Percentiles rank a stretch among this genome's conserved stretches.
phyloP scores from a whole-genome alignment of 2,113 vertebrate species.

The Rhabdomys dilectus region DNA sequence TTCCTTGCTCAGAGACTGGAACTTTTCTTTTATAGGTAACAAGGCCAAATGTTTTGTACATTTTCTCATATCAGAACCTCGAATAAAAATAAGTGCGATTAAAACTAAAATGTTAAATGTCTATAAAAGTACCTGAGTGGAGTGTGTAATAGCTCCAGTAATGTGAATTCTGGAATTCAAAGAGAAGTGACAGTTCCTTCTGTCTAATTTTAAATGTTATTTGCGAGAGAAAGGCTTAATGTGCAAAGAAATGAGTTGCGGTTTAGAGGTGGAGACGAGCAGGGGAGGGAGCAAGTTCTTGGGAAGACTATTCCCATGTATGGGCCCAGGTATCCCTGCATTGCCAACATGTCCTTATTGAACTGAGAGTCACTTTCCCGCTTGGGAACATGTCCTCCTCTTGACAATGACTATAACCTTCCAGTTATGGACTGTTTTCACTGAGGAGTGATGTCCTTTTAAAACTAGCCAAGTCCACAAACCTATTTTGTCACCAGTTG shows the following conservation, averaged over 20 bases:
- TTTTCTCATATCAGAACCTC: constrained; percentile 56
- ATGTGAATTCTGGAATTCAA: constrained; percentile 46
- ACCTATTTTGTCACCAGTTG: constrained; percentile 99
- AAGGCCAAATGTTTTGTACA: constrained; percentile 41
- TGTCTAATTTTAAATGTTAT: constrained; percentile 70
- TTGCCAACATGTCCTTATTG: constrained; percentile 22
- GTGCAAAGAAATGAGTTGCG: constrained; percentile 59
- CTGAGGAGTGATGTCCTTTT: background rate
- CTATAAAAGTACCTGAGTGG: constrained; percentile 66
- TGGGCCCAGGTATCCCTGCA: background rate
- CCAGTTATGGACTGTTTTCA: constrained; percentile 5
- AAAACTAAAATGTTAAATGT: constrained; percentile 64
- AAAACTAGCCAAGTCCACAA: constrained; percentile 28
- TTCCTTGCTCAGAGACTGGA: background rate
- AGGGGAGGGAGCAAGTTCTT: constrained; percentile 18
- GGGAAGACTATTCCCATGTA: constrained; percentile 37
- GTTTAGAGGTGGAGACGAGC: constrained; percentile 16
- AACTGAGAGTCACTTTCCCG: constrained; percentile 7
- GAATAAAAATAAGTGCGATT: constrained; percentile 67
- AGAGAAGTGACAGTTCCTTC: constrained; percentile 61
- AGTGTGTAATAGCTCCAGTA: constrained; percentile 64
- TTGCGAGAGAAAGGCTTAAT: constrained; percentile 68
- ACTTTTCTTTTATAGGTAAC: background rate
- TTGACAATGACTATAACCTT: background rate
- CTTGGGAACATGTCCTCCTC: constrained; percentile 1